Evolutionary conservation across 2,888 invertebrate genomes (phyloP).

Genomic region (Minunthozetes semirufus): DNA sequence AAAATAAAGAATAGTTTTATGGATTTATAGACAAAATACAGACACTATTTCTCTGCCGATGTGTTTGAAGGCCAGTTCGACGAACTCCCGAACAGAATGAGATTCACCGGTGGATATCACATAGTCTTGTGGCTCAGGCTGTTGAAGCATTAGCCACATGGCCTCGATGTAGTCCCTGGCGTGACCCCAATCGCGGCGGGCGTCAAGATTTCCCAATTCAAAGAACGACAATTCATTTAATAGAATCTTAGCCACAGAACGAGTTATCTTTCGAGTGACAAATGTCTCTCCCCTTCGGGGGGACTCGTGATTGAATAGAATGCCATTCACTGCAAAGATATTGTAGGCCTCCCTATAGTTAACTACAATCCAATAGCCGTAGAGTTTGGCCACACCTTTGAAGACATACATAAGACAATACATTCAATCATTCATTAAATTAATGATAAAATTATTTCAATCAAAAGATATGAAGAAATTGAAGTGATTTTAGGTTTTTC

Average conservation of each 20-base stretch:
- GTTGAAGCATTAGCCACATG: slow-evolving; percentile 99
- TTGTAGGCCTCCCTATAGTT: slow-evolving; percentile 92
- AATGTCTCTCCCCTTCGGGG: slow-evolving; percentile 94
- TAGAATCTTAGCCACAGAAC: slow-evolving; percentile 92
- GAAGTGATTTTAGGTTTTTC: no score
- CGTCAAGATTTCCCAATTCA: slow-evolving; percentile 89
- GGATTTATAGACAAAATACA: slow-evolving; percentile 42
- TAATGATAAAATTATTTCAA: no score
- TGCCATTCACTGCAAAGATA: slow-evolving; percentile 92
- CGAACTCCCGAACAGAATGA: slow-evolving; percentile 93
- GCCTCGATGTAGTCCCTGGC: slow-evolving; percentile 96
- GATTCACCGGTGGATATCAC: slow-evolving; percentile 94
- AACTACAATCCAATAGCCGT: slow-evolving; percentile 90
- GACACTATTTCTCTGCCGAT: slow-evolving; percentile 66
- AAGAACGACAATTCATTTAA: slow-evolving; percentile 74
- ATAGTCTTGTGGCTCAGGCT: slow-evolving; percentile 82
- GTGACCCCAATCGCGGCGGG: slow-evolving; percentile 97
- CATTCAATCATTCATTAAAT: no score
- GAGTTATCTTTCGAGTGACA: slow-evolving; percentile 94
- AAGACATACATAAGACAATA: slow-evolving; percentile 17
- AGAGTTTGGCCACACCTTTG: slow-evolving; percentile 86
- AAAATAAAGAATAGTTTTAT: no score
- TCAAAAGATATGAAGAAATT: no score
- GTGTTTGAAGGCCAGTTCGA: slow-evolving; percentile 78
- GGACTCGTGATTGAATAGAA: slow-evolving; percentile 93